These are phyloP conservation scores for Ptilonorhynchus violaceus DNA, from an alignment of 2,113 vertebrate species.

Conservation along the genomic window DNA sequence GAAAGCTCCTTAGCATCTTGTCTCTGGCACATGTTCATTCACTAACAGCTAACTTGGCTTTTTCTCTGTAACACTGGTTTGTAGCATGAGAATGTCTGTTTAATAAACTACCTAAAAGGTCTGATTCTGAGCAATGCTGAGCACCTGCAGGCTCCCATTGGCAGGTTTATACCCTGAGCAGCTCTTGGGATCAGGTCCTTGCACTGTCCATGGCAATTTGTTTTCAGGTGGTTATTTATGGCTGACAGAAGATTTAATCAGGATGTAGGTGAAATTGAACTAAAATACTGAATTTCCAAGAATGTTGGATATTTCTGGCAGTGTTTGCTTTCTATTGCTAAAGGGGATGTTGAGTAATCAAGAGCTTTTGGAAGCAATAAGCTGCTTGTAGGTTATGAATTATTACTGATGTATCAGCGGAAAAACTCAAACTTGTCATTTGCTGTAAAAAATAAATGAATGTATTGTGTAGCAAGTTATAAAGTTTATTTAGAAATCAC, in stretches of 20 bases:
- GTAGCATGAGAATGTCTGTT: conserved; percentile 73
- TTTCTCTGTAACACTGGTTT: conserved; percentile 66
- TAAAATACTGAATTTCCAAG: neutral
- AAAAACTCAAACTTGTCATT: neutral
- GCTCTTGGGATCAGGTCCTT: conserved; percentile 19
- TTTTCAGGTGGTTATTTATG: neutral
- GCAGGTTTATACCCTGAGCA: neutral
- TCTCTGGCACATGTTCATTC: conserved; percentile 50
- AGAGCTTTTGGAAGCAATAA: neutral
- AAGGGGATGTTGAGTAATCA: neutral
- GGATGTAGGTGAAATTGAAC: neutral
- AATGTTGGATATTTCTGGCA: neutral
- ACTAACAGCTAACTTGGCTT: conserved; percentile 69
- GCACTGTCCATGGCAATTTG: neutral
- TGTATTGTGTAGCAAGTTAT: neutral
- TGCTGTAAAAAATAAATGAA: neutral
- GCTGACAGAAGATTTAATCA: neutral
- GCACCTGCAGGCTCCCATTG: conserved; percentile 12
- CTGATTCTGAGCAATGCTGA: conserved; percentile 58
- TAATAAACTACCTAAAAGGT: conserved; percentile 65
- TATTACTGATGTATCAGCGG: neutral
- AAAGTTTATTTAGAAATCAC: neutral
- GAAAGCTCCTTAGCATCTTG: conserved; percentile 50
- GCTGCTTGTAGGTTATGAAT: neutral
- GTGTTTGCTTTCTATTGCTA: neutral